Percentiles rank a stretch among this genome's conserved stretches.
These are phyloP conservation scores for Theristicus caerulescens DNA, from an alignment of 2,113 vertebrate genomes.

Conservation along the genomic window DNA sequence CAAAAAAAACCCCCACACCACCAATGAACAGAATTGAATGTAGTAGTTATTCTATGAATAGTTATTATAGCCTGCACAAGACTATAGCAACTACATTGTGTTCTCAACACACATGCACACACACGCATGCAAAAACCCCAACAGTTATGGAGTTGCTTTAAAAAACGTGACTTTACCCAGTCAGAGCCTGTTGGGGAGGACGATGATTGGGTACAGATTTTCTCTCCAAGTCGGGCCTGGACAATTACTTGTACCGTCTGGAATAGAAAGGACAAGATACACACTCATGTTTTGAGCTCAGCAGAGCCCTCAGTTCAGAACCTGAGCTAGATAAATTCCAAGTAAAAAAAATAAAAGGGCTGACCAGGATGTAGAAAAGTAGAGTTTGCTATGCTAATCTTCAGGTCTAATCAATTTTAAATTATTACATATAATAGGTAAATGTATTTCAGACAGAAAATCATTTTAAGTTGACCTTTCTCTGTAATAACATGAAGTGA, in stretches of 20 bases:
- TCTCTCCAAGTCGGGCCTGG: conserved; percentile 96
- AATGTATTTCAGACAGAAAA: neutral
- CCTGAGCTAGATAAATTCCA: neutral
- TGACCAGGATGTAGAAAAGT: neutral
- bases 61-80: neutral
- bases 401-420: neutral
- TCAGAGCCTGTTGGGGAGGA: conserved; percentile 98
- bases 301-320: neutral
- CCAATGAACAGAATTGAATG: neutral
- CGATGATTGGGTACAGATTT: conserved; percentile 93
- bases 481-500: neutral
- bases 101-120: neutral
- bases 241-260: conserved; percentile 98
- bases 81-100: accelerated
- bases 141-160: neutral
- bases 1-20: neutral
- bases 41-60: neutral
- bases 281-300: neutral
- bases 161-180: conserved; percentile 81
- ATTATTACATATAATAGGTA: neutral
- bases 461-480: neutral
- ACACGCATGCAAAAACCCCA: neutral
- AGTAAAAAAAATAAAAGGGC: neutral
- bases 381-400: neutral
- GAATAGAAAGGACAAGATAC: neutral